Conservation (phyloP, 2,113 vertebrate species). For the Scytalopus superciliaris region DNA sequence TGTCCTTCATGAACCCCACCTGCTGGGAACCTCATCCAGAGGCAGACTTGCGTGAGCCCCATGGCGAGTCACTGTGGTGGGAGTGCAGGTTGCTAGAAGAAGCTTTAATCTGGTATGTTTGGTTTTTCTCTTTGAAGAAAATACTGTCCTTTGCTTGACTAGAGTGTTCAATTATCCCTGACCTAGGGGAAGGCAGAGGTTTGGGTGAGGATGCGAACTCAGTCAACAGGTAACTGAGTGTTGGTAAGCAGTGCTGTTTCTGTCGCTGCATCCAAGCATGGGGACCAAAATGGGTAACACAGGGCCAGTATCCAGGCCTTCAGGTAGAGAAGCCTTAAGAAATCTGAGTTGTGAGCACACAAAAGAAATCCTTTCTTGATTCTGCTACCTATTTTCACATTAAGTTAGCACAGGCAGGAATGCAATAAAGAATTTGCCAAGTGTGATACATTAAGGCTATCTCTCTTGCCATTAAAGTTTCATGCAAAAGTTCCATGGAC, state of each 20-base stretch:
- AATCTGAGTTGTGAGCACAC: neutral
- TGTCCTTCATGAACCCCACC: neutral
- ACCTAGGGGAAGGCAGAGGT: neutral
- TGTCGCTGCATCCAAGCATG: neutral
- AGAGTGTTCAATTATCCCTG: fast-evolving
- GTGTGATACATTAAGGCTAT: neutral
- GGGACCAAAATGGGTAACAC: neutral
- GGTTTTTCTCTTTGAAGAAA: neutral
- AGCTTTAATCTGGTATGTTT: neutral
- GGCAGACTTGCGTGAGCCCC: neutral
- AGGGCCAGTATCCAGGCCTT: neutral
- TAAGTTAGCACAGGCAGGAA: neutral
- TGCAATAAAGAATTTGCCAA: neutral
- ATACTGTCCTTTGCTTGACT: neutral
- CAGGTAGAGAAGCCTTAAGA: neutral
- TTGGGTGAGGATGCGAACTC: neutral
- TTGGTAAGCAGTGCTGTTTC: neutral
- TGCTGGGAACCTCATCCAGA: neutral
- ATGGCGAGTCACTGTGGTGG: neutral
- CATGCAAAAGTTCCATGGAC: slow-evolving; percentile 21
- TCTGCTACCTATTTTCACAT: neutral
- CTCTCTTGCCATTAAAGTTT: slow-evolving; percentile 47
- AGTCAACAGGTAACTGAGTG: neutral
- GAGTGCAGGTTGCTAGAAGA: neutral
- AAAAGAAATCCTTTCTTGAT: neutral